A percentile compares a stretch with the other conserved stretches of the same genome.
Evolutionary conservation across 2,888 invertebrate species (phyloP).

Genomic region (Alcis repandata): DNA sequence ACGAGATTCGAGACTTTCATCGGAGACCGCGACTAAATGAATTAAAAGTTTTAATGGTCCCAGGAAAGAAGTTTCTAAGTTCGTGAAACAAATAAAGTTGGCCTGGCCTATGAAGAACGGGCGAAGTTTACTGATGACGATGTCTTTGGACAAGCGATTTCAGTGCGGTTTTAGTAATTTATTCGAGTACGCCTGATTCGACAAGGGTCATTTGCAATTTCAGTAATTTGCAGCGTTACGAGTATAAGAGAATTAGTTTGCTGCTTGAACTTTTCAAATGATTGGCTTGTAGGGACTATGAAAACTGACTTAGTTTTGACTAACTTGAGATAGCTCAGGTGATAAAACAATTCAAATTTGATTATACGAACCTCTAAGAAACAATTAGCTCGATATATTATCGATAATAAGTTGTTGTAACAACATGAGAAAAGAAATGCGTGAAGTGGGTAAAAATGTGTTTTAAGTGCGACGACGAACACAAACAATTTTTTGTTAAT

Average conservation of each 20-base stretch:
- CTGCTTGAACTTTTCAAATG: not conserved
- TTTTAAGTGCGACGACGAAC: too few species aligned
- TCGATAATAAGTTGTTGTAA: too few species aligned
- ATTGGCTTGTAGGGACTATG: too few species aligned
- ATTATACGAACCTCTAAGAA: too few species aligned
- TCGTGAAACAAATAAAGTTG: slow-evolving; percentile 62
- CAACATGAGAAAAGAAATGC: too few species aligned
- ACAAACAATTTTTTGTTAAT: too few species aligned
- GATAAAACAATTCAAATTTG: too few species aligned
- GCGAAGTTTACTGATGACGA: slow-evolving; percentile 53
- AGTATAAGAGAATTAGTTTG: not conserved
- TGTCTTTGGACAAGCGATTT: slow-evolving; percentile 42
- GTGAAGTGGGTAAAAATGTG: too few species aligned
- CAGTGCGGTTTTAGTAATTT: slow-evolving; percentile 43
- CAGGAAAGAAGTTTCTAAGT: slow-evolving; percentile 53
- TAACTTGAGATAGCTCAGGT: too few species aligned
- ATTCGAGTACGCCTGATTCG: slow-evolving; percentile 47
- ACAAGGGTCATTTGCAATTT: slow-evolving; percentile 49
- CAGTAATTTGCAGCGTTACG: slow-evolving; percentile 31
- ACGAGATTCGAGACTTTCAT: slow-evolving; percentile 45
- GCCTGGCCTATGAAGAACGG: slow-evolving; percentile 54
- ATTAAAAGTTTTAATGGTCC: slow-evolving; percentile 70
- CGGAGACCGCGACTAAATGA: slow-evolving; percentile 56
- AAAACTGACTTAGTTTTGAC: too few species aligned
- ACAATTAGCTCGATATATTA: too few species aligned